phyloP scores from a whole-genome alignment of 2,797 vertebrate genomes.

The Neosilurus hyrtlii region DNA sequence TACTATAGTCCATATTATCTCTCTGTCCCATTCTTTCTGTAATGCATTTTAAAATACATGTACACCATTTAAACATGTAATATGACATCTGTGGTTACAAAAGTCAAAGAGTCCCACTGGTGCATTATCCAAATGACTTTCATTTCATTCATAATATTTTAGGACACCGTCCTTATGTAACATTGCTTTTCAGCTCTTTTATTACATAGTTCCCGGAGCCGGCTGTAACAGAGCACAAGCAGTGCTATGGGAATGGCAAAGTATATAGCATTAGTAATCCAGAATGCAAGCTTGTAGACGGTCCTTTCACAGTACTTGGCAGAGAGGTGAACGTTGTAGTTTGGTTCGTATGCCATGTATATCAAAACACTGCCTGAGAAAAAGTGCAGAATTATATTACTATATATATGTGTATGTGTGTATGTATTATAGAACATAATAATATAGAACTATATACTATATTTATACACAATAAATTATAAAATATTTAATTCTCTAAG shows the following conservation, averaged over 20 bases:
- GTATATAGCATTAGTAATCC: conserved; percentile 51
- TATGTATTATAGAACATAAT: no score
- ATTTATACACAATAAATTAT: not conserved
- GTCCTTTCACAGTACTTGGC: conserved; percentile 31
- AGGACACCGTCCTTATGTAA: conserved; percentile 15
- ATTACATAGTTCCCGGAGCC: not conserved
- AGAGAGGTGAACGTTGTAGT: conserved; percentile 4
- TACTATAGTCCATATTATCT: not conserved
- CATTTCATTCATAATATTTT: not conserved
- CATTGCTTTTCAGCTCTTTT: not conserved
- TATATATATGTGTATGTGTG: no score
- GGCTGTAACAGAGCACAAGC: not conserved
- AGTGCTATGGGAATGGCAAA: conserved; percentile 17
- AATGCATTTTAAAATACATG: not conserved
- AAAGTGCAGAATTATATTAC: not conserved
- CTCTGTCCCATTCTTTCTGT: not conserved
- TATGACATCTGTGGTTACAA: not conserved
- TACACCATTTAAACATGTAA: not conserved
- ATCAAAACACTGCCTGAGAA: conserved; percentile 32
- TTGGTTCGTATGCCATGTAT: conserved; percentile 38
- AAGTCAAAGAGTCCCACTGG: not conserved
- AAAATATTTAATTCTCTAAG: not conserved
- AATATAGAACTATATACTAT: no score
- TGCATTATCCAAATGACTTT: not conserved
- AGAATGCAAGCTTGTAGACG: conserved; percentile 56